Percentiles rank a stretch among this genome's conserved stretches.
These are phyloP conservation scores for Chauna torquata DNA, from an alignment of 2,113 vertebrate species.

Conservation along the genomic window DNA sequence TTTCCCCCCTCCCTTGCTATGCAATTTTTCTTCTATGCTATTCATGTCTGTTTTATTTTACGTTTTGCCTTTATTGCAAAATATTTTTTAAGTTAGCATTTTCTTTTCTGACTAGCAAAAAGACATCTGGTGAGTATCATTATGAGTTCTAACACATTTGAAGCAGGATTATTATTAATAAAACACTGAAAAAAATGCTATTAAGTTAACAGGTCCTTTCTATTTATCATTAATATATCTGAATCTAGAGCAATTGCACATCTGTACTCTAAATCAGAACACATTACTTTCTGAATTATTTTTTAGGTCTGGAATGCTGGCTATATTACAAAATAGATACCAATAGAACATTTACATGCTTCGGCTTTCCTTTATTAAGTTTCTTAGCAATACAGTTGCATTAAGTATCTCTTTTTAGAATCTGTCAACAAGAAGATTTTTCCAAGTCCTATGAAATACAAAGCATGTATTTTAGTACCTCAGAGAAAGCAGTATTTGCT, in stretches of 20 bases:
- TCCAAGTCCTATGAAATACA: not conserved
- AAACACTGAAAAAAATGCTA: constrained; percentile 15
- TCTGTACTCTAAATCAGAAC: not conserved
- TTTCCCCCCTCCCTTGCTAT: not conserved
- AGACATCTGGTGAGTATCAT: constrained; percentile 43
- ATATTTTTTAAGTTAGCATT: not conserved
- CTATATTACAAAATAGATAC: not conserved
- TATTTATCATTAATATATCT: constrained; percentile 24
- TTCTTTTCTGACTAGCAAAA: constrained; percentile 17
- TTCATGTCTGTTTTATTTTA: constrained; percentile 31
- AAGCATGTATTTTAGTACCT: not conserved
- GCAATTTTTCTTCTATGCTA: constrained; percentile 16
- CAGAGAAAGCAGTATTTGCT: not conserved
- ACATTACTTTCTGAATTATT: not conserved
- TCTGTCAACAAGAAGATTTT: not conserved
- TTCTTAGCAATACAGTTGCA: not conserved
- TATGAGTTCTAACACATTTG: not conserved
- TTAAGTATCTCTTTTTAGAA: not conserved
- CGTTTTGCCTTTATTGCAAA: not conserved
- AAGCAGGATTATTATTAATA: constrained; percentile 26
- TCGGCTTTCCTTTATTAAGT: not conserved
- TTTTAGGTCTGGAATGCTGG: not conserved
- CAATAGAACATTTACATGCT: not conserved
- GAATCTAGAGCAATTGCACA: not conserved
- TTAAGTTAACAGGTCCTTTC: constrained; percentile 19